A percentile compares a stretch with the other conserved stretches of the same genome.
These are phyloP conservation scores for Hyperoplus lanceolatus DNA, from an alignment of 2,797 vertebrate genomes.

Conservation along the genomic window DNA sequence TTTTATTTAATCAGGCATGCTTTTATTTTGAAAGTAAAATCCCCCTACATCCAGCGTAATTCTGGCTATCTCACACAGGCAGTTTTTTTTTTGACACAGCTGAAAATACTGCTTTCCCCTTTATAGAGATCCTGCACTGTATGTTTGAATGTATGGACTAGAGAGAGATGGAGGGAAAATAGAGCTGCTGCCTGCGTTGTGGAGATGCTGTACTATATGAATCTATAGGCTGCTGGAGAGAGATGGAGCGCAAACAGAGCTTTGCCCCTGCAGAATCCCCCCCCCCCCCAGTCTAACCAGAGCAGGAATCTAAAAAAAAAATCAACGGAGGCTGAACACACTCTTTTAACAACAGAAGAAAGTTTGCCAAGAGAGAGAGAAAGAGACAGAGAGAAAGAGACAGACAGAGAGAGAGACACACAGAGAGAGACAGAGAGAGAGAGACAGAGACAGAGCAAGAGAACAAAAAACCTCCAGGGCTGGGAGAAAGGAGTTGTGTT, in stretches of 20 bases:
- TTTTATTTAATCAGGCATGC: neutral
- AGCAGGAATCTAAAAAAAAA: conserved; percentile 29
- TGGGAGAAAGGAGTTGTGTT: conserved; percentile 51
- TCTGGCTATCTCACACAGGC: conserved; percentile 29
- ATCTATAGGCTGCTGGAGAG: conserved; percentile 26
- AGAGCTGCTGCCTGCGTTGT: neutral
- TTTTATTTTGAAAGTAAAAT: conserved; percentile 76
- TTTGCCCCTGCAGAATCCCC: conserved; percentile 1
- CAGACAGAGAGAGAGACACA: no score
- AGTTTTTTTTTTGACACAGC: conserved; percentile 30
- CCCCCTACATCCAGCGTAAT: conserved; percentile 44
- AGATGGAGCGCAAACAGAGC: conserved; percentile 13
- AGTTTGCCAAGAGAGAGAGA: conserved; percentile 51
- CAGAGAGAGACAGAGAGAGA: no score
- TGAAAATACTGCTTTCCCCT: conserved; percentile 56
- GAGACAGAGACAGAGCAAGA: conserved; percentile 24
- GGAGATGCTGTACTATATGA: conserved; percentile 55
- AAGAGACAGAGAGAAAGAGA: no score
- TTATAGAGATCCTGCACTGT: conserved; percentile 56
- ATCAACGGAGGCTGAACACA: conserved; percentile 24
- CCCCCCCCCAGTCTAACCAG: conserved; percentile 11
- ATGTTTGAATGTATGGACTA: conserved; percentile 19
- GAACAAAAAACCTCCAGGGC: conserved; percentile 73
- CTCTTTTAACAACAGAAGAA: conserved; percentile 52
- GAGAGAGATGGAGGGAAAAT: conserved; percentile 24